Evolutionary conservation across 2,113 vertebrate genomes (phyloP).

Genomic region (Prolemur simus): DNA sequence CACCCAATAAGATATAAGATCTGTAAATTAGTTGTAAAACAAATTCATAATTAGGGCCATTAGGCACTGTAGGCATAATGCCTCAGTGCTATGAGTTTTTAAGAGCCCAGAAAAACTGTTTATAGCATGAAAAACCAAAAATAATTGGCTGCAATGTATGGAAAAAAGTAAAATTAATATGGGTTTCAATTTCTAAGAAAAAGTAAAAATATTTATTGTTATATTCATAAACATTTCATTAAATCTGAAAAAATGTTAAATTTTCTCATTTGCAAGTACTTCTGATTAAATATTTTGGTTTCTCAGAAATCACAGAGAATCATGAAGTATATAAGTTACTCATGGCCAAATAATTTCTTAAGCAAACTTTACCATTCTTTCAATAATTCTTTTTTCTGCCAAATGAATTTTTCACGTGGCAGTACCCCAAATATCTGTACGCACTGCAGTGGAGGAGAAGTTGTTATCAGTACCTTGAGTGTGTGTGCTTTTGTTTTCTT

Average conservation of each 20-base stretch:
- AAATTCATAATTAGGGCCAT: neutral
- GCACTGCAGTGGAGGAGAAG: neutral
- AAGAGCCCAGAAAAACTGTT: neutral
- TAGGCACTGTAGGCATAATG: neutral
- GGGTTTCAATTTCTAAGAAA: constrained; percentile 6
- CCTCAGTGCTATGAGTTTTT: neutral
- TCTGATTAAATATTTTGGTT: constrained; percentile 21
- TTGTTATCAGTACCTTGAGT: neutral
- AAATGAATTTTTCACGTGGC: neutral
- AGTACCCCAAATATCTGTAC: neutral
- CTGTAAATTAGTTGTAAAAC: constrained; percentile 1
- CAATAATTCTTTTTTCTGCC: neutral
- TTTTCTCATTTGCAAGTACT: constrained; percentile 20
- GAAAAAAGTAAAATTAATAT: constrained; percentile 8
- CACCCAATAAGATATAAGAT: neutral
- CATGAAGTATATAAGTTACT: neutral
- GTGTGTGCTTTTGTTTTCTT: constrained; percentile 31
- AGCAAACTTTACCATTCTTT: neutral
- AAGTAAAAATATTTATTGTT: neutral
- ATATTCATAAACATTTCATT: constrained; percentile 10
- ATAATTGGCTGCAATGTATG: neutral
- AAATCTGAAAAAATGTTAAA: neutral
- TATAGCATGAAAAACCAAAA: neutral
- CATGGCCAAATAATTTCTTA: neutral
- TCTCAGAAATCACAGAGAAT: neutral